Base-by-base conservation (phyloP, 1,140 invertebrate genomes). In the Nymphalis io region DNA sequence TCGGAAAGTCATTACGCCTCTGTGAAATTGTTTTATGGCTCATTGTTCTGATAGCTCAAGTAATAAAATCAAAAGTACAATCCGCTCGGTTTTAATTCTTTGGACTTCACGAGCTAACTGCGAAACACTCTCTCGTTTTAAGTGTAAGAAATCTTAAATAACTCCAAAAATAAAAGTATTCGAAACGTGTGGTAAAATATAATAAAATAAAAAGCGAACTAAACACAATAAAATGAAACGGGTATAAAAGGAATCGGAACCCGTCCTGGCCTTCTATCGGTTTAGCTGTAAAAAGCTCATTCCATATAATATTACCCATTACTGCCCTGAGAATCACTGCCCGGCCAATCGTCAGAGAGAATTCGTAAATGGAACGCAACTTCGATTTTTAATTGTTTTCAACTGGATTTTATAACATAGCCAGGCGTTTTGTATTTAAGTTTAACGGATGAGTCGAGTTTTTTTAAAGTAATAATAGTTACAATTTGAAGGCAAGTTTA, bases 221-320 rank as follows among this genome's bases (percentile, higher is more conserved):
- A 83, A 87, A 76, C 72, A 83, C 81, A 90, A 89, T 87, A 88
- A 88, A 90, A 87, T 83, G 78, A 84, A 85, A 88, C 78, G 75
- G 78, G 74, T 81, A 75, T 85, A 82, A 87, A 88, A 84, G 82
- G 79, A 79, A 82, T 87, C 74, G 72, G 33, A 89, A 88, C 84
- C 88, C 76, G 87, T 88, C 85, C 76, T 85, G 80, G 74, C 75
- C 80, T 81, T 83, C 82, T 83, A 87, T 88, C 82, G 86, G 75
- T 89, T 87, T 88, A 89, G 88, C 84, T 89, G 86, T 90, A 88
- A 90, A 90, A 86, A 88, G 80, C 80, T 81, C 84, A 86, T 90
- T 88, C 84, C 86, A 85, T 89, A 88, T 88, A 88, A 89, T 89
- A 90, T 90, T 89, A 85, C 84, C 87, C 83, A 90, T 89, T 90